Evolutionary conservation across 2,113 vertebrate genomes (phyloP), one percentile per base, ranked within the genome.

Genomic region (Pipra filicauda): DNA sequence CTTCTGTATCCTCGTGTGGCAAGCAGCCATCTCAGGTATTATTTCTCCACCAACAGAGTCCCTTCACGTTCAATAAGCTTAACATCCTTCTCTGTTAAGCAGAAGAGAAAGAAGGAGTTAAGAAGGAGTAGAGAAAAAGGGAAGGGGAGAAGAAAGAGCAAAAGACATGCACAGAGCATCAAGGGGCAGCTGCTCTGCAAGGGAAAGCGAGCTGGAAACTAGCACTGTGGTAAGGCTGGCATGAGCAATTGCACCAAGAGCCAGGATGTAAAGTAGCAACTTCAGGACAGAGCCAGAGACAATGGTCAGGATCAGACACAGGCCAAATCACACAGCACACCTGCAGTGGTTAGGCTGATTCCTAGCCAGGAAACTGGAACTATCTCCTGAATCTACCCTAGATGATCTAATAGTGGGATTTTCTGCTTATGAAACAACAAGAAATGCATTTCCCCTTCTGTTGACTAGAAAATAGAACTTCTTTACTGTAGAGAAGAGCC

Each of bases 201-300:
- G 22, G 31, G 44, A n/a, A 27, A 12, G n/a, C 0, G 5, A 62
- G 37, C 43, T 72, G 41, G 58, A 21, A 39, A 30, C 0, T 1
- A 69, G 33, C 3, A 4, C 30, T 46, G 70, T 24, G 72, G 4
- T 5, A 20, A 76, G 52, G 44, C n/a, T 61, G 18, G 9, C 69
- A 72, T 0, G 2, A 87, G n/a, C 30, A 76, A 58, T 35, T 21
- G 49, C 74, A 44, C 22, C 70, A 54, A 70, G 15, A 58, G 22
- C 8, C 11, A 41, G 39, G 20, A 73, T 17, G 22, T 24, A 39
- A 39, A 59, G 35, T 0, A 41, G 26, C 12, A 69, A 2, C 39
- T 37, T 19, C 8, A 2, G 49, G 33, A 41, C 39, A 88, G 14
- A 12, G 35, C 28, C 62, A 89, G 78, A 76, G 43, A 16, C 18